Base-by-base conservation (phyloP, 1,140 invertebrate genomes). In the Drosophila azteca region DNA sequence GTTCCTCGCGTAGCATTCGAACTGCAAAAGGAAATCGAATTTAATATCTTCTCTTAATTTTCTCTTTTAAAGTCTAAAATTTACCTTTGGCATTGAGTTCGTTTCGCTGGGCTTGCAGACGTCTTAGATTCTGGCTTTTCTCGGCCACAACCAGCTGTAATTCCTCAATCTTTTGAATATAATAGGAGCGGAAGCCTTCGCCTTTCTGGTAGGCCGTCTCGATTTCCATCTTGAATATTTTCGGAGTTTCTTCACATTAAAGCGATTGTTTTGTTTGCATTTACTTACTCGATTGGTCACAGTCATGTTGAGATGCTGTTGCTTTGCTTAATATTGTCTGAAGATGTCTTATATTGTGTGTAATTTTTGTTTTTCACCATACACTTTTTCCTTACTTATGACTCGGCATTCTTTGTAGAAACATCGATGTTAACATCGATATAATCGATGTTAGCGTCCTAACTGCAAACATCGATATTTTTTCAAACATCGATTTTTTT, bases 71-170 rank as follows among this genome's bases (percentile, higher is more conserved):
- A 8, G 29, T 29, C 31, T 9, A 9, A 9, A 11, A 13, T 31
- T 29, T 93, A 97, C 96, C 97, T 96, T 99, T 99, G 6, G 98
- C 98, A 94, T 99, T 99, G 0, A 99, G 95, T 93, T 99, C 99
- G 95, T 99, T 99, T 82, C 99, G 94, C 91, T 99, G 99, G 15
- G 99, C 99, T 94, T 99, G 98, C 50, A 99, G 93, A 92, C 99
- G 95, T 67, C 99, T 94, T 22, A 99, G 93, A 93, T 99, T 99
- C 93, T 99, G 98, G 82, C 97, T 97, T 91, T 99, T 99, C 79
- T 99, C 99, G 26, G 97, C 96, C 6, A 99, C 98, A 82, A 97
- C 95, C 29, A 99, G 93, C 91, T 99, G 97, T 3, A 99, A 92
- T 92, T 99, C 98, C 93, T 99, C 98, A 64, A 99, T 99, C 94